Conservation (phyloP, 2,797 vertebrate species). For the Clarias platycephalus region DNA sequence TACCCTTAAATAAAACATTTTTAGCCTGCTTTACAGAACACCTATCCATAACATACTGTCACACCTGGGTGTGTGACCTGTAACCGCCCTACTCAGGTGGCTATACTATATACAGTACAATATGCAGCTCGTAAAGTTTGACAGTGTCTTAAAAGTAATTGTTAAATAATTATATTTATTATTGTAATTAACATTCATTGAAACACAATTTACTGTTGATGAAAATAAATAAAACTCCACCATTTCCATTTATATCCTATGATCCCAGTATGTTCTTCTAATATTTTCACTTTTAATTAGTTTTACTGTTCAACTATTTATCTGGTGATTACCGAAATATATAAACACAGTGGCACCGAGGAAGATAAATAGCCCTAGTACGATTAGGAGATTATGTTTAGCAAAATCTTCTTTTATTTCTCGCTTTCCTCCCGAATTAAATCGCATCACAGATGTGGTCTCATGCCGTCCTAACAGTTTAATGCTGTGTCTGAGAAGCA, state of each 20-base stretch:
- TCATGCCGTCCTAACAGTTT: slow-evolving; percentile 27
- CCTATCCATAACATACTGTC: not conserved
- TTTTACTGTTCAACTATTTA: not conserved
- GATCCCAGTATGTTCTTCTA: not conserved
- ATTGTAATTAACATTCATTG: not conserved
- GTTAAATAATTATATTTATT: not conserved
- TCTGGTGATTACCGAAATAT: not conserved
- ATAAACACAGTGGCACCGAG: too few species aligned
- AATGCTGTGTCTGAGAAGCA: slow-evolving; percentile 35
- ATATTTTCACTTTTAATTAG: not conserved
- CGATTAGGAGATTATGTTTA: not conserved
- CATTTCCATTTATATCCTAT: slow-evolving; percentile 6
- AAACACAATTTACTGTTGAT: slow-evolving; percentile 9
- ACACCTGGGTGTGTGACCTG: not conserved
- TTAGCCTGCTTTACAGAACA: too few species aligned
- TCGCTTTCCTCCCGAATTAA: slow-evolving; percentile 34
- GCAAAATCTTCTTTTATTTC: slow-evolving; percentile 7
- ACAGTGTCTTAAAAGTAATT: not conserved
- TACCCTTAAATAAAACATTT: not conserved
- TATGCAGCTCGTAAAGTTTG: not conserved
- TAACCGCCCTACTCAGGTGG: not conserved
- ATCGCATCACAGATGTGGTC: slow-evolving; percentile 38
- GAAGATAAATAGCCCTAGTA: not conserved
- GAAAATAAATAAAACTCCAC: not conserved
- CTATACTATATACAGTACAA: not conserved